phyloP scores from a whole-genome alignment of 2,113 vertebrate species.

The Polypterus senegalus region DNA sequence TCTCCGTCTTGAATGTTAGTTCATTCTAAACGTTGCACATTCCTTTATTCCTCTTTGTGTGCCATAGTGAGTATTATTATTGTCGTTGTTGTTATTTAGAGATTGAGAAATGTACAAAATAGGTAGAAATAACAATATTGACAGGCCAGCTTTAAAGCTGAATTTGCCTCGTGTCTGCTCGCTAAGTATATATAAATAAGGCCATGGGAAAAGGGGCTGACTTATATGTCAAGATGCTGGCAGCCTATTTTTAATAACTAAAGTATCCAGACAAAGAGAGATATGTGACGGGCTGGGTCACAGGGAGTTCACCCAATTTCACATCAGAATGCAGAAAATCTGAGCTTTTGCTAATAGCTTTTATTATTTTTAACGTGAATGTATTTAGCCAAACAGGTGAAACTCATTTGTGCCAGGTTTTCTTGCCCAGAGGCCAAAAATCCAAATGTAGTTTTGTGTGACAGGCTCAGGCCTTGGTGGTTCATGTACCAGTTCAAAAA shows the following conservation, averaged over 20 bases:
- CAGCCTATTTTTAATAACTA: constrained; percentile 37
- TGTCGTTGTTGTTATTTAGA: too few relatives aligned
- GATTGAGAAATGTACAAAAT: too few relatives aligned
- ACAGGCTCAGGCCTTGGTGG: constrained; percentile 52
- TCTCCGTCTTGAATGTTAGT: too few relatives aligned
- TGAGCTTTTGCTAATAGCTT: constrained; percentile 49
- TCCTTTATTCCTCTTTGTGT: too few relatives aligned
- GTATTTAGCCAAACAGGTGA: constrained; percentile 77
- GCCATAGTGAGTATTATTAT: too few relatives aligned
- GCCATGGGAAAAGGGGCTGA: constrained; percentile 1
- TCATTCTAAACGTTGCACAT: too few relatives aligned
- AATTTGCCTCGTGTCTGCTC: too few relatives aligned
- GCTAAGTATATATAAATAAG: too few relatives aligned
- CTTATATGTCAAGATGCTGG: constrained; percentile 28
- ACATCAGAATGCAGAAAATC: constrained; percentile 45
- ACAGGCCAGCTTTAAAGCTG: too few relatives aligned
- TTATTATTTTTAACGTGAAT: constrained; percentile 63
- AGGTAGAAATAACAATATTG: too few relatives aligned
- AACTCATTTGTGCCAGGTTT: constrained; percentile 69
- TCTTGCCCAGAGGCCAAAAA: constrained; percentile 52
- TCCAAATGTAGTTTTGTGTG: constrained; percentile 47
- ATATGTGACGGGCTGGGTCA: constrained; percentile 47
- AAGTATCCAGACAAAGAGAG: constrained; percentile 42
- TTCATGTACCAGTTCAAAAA: constrained; percentile 67
- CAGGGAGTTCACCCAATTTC: constrained; percentile 54